These are phyloP conservation scores for Plecotus auritus DNA, from an alignment of 2,113 vertebrate genomes.

Conservation along the genomic window DNA sequence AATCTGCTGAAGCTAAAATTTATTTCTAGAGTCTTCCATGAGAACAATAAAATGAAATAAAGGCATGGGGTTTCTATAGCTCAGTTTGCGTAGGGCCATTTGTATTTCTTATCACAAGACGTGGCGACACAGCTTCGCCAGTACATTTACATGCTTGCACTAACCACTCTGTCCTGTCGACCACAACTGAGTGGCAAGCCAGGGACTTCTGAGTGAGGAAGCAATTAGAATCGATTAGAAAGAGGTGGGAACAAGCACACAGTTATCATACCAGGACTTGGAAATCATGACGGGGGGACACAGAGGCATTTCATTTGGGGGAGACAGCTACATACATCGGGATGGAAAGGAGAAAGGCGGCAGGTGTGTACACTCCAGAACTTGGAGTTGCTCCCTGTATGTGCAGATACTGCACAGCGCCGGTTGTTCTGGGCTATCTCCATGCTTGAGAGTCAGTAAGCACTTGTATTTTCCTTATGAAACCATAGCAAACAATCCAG, in stretches of 20 bases:
- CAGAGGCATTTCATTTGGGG: background rate
- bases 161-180: background rate
- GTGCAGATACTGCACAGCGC: background rate
- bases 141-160: background rate
- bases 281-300: background rate
- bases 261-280: background rate
- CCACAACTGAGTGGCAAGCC: background rate
- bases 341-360: accelerated
- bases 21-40: background rate
- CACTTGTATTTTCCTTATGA: background rate
- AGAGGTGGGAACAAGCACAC: background rate
- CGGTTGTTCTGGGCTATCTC: background rate
- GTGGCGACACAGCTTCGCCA: accelerated
- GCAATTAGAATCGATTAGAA: background rate
- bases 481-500: background rate
- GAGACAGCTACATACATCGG: background rate
- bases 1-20: background rate
- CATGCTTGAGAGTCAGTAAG: no score
- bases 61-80: background rate
- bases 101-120: background rate
- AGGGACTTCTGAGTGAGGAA: background rate
- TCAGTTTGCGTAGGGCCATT: background rate
- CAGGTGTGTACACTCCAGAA: background rate
- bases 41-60: background rate
- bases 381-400: accelerated